Conservation (phyloP, 2,797 vertebrate species). For the Sus cebifrons region DNA sequence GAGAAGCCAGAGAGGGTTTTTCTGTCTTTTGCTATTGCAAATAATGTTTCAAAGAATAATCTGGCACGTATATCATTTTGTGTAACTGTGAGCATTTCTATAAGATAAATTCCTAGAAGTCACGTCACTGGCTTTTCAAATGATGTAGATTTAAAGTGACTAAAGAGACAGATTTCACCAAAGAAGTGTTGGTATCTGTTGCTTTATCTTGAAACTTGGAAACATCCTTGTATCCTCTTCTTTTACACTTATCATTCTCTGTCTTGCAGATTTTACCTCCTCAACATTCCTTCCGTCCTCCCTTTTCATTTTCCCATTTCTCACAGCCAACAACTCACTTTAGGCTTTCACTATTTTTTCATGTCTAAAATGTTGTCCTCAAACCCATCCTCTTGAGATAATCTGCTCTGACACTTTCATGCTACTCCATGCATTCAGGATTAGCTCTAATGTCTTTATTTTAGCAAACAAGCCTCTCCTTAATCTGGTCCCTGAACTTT, state of each 20-base stretch:
- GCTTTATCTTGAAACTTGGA: conserved; percentile 2
- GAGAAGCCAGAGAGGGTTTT: not conserved
- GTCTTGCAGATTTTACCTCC: not conserved
- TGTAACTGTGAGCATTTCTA: conserved; percentile 7
- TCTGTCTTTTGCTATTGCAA: not conserved
- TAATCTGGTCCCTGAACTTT: not conserved
- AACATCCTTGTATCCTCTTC: not conserved
- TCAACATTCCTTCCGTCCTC: not conserved
- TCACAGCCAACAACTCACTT: not conserved
- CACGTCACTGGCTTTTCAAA: not conserved
- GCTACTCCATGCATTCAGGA: not conserved
- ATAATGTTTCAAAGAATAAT: conserved; percentile 25
- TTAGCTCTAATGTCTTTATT: not conserved
- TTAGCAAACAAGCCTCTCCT: not conserved
- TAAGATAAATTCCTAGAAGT: conserved; percentile 14
- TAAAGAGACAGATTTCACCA: not conserved
- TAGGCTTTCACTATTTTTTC: conserved; percentile 36
- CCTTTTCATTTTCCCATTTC: not conserved
- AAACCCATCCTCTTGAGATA: not conserved
- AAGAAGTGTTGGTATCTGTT: not conserved
- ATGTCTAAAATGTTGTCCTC: not conserved
- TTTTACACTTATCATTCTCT: not conserved
- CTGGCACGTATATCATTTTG: not conserved
- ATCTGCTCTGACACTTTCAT: not conserved
- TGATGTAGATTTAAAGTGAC: not conserved